phyloP scores from a whole-genome alignment of 1,140 invertebrate genomes.

The Hylaeus anthracinus region DNA sequence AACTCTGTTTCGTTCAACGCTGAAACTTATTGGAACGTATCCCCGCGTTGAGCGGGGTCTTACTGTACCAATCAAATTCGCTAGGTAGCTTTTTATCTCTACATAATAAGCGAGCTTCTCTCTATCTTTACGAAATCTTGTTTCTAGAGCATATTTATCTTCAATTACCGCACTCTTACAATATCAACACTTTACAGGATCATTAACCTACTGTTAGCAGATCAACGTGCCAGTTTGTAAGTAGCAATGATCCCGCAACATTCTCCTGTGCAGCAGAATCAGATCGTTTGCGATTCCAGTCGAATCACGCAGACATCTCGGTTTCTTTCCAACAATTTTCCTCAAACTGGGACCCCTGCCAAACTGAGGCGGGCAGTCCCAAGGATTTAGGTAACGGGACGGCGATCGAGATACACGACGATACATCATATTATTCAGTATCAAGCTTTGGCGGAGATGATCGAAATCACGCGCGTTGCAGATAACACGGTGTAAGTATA shows the following conservation, averaged over 20 bases:
- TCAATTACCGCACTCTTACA: not conserved
- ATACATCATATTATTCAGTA: not conserved
- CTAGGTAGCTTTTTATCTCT: no score
- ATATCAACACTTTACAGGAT: no score
- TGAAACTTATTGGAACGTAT: no score
- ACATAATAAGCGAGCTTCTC: no score
- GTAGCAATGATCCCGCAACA: no score
- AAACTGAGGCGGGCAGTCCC: not conserved
- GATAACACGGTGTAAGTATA: conserved; percentile 30
- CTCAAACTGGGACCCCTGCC: conserved; percentile 16
- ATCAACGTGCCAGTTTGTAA: not conserved
- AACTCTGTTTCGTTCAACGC: no score
- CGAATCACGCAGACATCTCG: not conserved
- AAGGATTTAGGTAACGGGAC: conserved; percentile 41
- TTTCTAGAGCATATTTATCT: no score
- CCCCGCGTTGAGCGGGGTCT: no score
- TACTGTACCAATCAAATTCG: no score
- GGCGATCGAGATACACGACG: conserved; percentile 5
- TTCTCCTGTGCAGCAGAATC: not conserved
- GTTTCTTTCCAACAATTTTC: conserved; percentile 9
- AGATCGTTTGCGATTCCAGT: conserved; percentile 11
- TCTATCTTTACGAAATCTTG: no score
- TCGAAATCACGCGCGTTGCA: conserved; percentile 24
- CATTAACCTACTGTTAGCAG: not conserved
- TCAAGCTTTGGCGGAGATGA: not conserved